Base-by-base conservation (phyloP, 2,113 vertebrate genomes). In the Galbula dea region DNA sequence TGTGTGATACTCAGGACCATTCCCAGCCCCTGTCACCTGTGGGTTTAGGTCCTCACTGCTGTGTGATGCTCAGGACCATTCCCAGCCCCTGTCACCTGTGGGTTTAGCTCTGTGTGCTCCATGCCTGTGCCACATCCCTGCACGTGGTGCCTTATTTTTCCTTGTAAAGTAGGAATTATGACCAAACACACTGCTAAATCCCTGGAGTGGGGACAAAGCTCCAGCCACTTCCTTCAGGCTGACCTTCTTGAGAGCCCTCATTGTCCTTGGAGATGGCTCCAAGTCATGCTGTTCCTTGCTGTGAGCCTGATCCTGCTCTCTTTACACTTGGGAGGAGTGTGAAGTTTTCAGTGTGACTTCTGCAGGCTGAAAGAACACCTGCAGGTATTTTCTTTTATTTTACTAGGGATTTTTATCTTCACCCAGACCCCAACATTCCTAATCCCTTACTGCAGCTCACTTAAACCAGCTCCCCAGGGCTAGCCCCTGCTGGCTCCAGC, bases 1-100 rank as follows among this genome's bases (percentile, higher is more conserved):
- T 13, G 41, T 0, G 3, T 7, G 4, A 4, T 0, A 0, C 7
- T 3, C 0, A 5, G 21, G 27, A 0, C 4, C 5, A 0, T 17
- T 39, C 62, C 51, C 9, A 0, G 54, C 11, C 37, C 51, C 51
- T 27, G 41, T 43, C 15, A 43, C 41, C 41, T 43, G 15, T 43
- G 41, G 41, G 11, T 43, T 43, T 43, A 43, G 41, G 7, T 13
- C 13, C 41, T 6, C 2, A 0, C 9, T 9, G 4, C 55, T 13
- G 36, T 0, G 4, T 8, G 4, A 3, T 0, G 0, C 9, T 3
- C 0, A 5, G 18, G 26, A 0, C 4, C 5, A 0, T 17, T 37
- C 65, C 55, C 9, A 0, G 54, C 11, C 37, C 51, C 51, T 27
- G n/a, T n/a, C n/a, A n/a, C 14, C 26, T 7, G 51, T 12, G 55